A percentile compares a stretch with the other conserved stretches of the same genome.
Evolutionary conservation across 1,140 invertebrate genomes (phyloP).

Genomic region (Ephestia elutella): DNA sequence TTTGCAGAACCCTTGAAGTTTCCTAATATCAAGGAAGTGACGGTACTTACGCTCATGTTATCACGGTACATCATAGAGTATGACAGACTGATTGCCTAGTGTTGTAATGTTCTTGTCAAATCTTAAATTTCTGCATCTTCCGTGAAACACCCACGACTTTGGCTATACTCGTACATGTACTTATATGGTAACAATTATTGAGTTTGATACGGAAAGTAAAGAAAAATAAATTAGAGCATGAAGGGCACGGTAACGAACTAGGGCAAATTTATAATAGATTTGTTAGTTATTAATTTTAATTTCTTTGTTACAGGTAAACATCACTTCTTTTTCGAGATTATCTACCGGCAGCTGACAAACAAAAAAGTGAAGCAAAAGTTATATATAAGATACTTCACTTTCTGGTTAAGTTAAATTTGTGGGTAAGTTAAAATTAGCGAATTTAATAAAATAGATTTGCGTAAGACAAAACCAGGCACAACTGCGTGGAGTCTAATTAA

Average conservation of each 20-base stretch:
- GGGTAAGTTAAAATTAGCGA: no score
- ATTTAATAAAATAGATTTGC: no score
- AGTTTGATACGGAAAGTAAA: no score
- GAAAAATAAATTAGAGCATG: no score
- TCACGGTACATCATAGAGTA: not conserved
- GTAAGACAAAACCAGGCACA: no score
- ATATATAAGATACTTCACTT: no score
- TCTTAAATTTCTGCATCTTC: not conserved
- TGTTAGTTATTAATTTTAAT: not conserved
- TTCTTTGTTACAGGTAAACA: constrained; percentile 16
- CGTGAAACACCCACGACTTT: not conserved
- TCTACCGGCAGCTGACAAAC: not conserved
- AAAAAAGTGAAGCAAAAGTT: not conserved
- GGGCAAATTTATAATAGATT: no score
- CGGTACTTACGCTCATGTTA: not conserved
- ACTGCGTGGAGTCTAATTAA: no score
- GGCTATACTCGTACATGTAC: not conserved
- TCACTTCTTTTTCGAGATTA: not conserved
- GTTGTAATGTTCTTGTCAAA: not conserved
- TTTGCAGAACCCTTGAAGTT: not conserved
- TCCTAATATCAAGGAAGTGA: not conserved
- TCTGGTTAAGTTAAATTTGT: no score
- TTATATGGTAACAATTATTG: no score
- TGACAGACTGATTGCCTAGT: not conserved
- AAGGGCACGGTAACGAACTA: no score